Percentiles rank a stretch among this genome's conserved stretches.
These are phyloP conservation scores for Morelia viridis DNA, from an alignment of 2,797 vertebrate genomes.

Conservation along the genomic window DNA sequence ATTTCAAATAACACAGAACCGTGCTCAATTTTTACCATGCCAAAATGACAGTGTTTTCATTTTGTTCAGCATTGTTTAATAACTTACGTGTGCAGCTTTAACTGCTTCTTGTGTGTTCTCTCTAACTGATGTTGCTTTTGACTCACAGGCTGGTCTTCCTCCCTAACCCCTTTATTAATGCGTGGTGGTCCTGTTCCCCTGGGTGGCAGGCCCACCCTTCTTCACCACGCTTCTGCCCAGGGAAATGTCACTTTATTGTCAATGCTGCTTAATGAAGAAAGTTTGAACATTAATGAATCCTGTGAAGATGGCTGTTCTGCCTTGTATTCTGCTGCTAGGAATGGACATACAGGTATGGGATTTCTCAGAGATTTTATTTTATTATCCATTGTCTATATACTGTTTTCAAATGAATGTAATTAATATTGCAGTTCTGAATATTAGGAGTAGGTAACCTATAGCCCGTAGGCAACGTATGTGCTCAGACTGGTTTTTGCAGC, in stretches of 20 bases:
- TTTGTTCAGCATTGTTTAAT: slow-evolving; percentile 12
- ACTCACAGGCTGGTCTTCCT: slow-evolving; percentile 96
- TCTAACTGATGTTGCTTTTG: slow-evolving; percentile 79
- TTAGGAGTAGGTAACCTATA: neutral
- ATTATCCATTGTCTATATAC: neutral
- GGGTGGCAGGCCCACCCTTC: slow-evolving; percentile 96
- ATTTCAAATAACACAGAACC: slow-evolving; percentile 43
- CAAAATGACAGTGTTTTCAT: slow-evolving; percentile 42
- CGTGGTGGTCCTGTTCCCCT: slow-evolving; percentile 98
- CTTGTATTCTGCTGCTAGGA: slow-evolving; percentile 98
- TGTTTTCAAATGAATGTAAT: neutral
- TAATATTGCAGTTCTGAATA: neutral
- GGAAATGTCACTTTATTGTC: slow-evolving; percentile 99
- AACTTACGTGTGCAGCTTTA: slow-evolving; percentile 43
- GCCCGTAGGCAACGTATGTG: neutral
- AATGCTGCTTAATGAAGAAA: slow-evolving; percentile 99
- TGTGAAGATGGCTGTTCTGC: slow-evolving; percentile 90
- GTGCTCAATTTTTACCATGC: slow-evolving; percentile 58
- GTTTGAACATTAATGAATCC: slow-evolving; percentile 84
- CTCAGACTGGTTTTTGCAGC: neutral
- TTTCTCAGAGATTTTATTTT: neutral
- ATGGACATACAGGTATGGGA: slow-evolving; percentile 92
- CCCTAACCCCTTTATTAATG: slow-evolving; percentile 92
- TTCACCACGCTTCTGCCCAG: slow-evolving; percentile 99
- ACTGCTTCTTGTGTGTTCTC: slow-evolving; percentile 51